phyloP scores from a whole-genome alignment of 2,113 vertebrate species.

The Symphodus melops region DNA sequence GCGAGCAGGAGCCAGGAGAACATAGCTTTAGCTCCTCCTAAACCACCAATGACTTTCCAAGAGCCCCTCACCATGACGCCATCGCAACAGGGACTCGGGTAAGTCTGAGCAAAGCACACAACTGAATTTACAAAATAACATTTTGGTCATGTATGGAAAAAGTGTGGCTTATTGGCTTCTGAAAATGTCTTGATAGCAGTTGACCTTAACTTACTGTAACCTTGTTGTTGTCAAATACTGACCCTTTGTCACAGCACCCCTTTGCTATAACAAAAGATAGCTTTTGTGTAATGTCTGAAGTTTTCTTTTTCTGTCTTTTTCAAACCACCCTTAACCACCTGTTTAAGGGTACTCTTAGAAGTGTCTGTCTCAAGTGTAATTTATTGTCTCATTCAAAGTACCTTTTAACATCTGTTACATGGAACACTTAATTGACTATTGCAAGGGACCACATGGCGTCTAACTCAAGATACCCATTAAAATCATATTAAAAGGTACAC shows the following conservation, averaged over 20 bases:
- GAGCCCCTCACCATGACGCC: slow-evolving; percentile 59
- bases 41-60: slow-evolving; percentile 82
- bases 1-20: background rate
- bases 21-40: slow-evolving; percentile 83
- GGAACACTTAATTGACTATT: no score
- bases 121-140: background rate
- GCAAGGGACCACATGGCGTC: no score
- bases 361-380: background rate
- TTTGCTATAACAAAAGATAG: no score
- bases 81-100: slow-evolving; percentile 3
- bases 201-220: no score
- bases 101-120: slow-evolving; percentile 3
- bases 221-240: no score
- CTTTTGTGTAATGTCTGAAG: background rate
- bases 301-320: background rate
- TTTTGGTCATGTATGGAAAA: background rate
- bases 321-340: no score
- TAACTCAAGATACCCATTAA: background rate
- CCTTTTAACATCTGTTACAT: background rate
- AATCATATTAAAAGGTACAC: no score
- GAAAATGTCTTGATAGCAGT: no score
- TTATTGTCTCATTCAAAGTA: background rate
- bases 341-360: no score
- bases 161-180: no score
- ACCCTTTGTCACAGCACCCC: no score